These are phyloP conservation scores for Eurosta solidaginis DNA, from an alignment of 1,140 invertebrate species.

Conservation along the genomic window DNA sequence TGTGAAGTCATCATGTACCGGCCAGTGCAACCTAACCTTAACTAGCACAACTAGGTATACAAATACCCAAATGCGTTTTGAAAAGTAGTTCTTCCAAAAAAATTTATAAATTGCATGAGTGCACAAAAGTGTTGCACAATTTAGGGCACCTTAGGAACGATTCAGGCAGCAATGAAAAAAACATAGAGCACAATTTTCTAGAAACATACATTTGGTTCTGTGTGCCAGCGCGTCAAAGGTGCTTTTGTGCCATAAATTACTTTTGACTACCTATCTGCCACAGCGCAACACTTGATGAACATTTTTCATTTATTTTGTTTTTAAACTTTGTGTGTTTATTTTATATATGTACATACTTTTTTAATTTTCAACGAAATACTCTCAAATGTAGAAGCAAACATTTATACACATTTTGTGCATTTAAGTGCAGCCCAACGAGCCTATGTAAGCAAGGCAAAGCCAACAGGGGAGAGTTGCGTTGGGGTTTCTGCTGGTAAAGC, in stretches of 20 bases:
- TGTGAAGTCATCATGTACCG: no score
- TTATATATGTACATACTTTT: background rate
- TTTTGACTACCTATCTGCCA: background rate
- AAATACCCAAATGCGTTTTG: no score
- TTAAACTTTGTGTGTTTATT: background rate
- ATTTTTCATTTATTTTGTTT: no score
- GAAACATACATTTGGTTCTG: background rate
- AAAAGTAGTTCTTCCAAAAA: background rate
- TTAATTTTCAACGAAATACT: background rate
- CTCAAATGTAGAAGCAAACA: background rate
- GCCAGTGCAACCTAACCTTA: no score
- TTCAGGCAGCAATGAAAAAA: background rate
- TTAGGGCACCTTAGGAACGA: background rate
- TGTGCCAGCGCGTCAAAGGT: background rate
- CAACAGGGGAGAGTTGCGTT: background rate
- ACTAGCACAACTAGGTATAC: no score
- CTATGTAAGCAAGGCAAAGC: background rate
- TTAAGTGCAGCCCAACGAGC: conserved; percentile 3
- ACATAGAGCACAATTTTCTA: background rate
- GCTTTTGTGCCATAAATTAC: background rate
- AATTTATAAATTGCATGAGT: background rate
- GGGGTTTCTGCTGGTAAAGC: background rate
- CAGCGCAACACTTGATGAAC: background rate
- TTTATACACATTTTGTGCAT: conserved; percentile 5
- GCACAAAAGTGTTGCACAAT: background rate